These are phyloP conservation scores for Caenorhabditis afra DNA, from an alignment of 2,888 invertebrate genomes.

Conservation along the genomic window DNA sequence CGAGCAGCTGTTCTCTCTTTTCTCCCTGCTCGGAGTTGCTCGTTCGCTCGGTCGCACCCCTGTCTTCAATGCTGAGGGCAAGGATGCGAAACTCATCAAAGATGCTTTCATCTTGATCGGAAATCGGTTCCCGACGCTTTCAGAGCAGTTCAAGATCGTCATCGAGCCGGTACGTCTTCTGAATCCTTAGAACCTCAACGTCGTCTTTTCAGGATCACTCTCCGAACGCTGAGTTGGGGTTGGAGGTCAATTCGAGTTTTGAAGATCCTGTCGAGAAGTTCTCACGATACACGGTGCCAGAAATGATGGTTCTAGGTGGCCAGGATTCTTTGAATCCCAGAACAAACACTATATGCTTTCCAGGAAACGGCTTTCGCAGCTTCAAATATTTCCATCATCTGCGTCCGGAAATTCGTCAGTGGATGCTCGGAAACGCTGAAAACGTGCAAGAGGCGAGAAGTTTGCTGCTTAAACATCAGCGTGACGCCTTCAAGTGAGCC, in stretches of 20 bases:
- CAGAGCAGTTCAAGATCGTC: slow-evolving; percentile 31
- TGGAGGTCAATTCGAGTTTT: neutral
- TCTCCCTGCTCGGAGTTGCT: slow-evolving; percentile 30
- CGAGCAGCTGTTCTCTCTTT: slow-evolving; percentile 28
- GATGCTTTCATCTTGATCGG: slow-evolving; percentile 1
- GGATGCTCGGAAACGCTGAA: slow-evolving; percentile 49
- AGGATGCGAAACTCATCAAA: slow-evolving; percentile 3
- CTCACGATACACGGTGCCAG: slow-evolving; percentile 10
- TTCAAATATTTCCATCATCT: slow-evolving; percentile 41
- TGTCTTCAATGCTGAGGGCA: slow-evolving; percentile 9
- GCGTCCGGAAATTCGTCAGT: slow-evolving; percentile 28
- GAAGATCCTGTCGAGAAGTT: slow-evolving; percentile 23
- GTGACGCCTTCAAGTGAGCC: slow-evolving; percentile 31
- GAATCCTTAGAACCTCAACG: neutral
- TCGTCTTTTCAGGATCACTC: slow-evolving; percentile 1
- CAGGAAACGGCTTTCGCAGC: slow-evolving; percentile 37
- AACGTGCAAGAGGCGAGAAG: slow-evolving; percentile 24
- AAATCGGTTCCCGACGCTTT: slow-evolving; percentile 18
- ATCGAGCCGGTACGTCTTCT: slow-evolving; percentile 26
- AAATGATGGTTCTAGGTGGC: slow-evolving; percentile 22
- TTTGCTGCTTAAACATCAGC: slow-evolving; percentile 22
- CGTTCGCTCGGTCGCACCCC: slow-evolving; percentile 19
- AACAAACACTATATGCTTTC: too few relatives aligned
- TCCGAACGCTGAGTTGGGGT: slow-evolving; percentile 22
- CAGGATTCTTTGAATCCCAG: too few relatives aligned